These are phyloP conservation scores for Drosophila fungiperda DNA, from an alignment of 2,888 invertebrate genomes.

Conservation along the genomic window DNA sequence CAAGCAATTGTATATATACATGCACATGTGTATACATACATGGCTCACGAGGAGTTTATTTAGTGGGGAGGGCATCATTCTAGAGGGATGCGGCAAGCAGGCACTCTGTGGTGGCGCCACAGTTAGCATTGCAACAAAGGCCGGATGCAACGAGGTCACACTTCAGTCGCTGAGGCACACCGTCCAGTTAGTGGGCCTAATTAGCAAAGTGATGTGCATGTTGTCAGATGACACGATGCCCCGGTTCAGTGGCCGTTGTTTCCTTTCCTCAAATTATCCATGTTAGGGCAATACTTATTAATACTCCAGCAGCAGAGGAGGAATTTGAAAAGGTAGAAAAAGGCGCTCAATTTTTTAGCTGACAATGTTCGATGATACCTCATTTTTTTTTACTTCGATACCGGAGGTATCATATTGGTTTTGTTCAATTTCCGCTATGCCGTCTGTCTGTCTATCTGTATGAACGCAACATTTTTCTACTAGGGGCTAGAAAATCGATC, in stretches of 20 bases:
- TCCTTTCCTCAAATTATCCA: neutral
- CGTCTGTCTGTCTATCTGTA: no score
- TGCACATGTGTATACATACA: neutral
- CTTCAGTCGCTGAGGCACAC: conserved; percentile 3
- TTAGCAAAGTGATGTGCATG: conserved; percentile 31
- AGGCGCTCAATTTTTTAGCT: neutral
- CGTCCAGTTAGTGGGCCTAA: conserved; percentile 37
- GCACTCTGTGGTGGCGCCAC: conserved; percentile 24
- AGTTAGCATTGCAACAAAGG: conserved; percentile 31
- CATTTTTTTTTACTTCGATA: no score
- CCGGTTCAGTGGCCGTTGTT: conserved; percentile 26
- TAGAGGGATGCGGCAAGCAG: conserved; percentile 14
- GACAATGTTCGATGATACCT: neutral
- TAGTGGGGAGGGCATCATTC: conserved; percentile 4
- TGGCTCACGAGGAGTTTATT: neutral
- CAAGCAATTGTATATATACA: neutral
- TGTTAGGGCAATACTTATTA: neutral
- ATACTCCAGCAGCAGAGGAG: neutral
- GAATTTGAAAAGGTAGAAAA: neutral
- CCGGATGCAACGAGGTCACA: conserved; percentile 27
- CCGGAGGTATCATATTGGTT: no score
- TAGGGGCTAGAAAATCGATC: no score
- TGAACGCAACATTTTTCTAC: no score
- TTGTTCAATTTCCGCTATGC: no score
- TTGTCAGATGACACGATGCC: conserved; percentile 14